Percentiles rank a stretch among this genome's conserved stretches.
Conservation (phyloP, 37 sponge, comb jelly and placozoan species). For the Oopsacas minuta region DNA sequence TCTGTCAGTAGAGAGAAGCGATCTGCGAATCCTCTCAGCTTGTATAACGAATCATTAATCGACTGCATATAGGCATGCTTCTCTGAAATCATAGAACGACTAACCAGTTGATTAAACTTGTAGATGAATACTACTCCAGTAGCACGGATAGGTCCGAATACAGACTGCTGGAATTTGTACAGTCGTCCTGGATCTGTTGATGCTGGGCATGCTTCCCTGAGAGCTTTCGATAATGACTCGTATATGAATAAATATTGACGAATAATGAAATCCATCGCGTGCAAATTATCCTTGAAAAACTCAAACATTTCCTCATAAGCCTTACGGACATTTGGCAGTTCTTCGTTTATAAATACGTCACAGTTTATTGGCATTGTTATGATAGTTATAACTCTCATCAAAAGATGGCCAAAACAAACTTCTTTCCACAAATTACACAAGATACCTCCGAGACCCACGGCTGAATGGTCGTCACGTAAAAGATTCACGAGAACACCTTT, state of each 20-base stretch:
- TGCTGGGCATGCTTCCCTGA: background rate
- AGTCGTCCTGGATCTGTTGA: background rate
- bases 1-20: background rate
- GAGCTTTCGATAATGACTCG: background rate
- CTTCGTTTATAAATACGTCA: background rate
- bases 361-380: background rate
- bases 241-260: background rate
- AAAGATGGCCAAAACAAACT: slow-evolving; percentile 2
- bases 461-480: background rate
- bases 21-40: background rate
- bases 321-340: background rate
- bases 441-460: background rate
- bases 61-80: background rate
- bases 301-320: background rate
- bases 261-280: background rate
- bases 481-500: background rate
- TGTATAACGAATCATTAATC: background rate
- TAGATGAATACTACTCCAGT: background rate
- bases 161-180: background rate
- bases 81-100: background rate
- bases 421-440: background rate
- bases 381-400: background rate
- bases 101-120: background rate
- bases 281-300: background rate
- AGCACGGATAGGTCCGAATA: background rate